Conservation (phyloP, 37 sponge, comb jelly and placozoan species). For the Aplysina aerophoba region DNA sequence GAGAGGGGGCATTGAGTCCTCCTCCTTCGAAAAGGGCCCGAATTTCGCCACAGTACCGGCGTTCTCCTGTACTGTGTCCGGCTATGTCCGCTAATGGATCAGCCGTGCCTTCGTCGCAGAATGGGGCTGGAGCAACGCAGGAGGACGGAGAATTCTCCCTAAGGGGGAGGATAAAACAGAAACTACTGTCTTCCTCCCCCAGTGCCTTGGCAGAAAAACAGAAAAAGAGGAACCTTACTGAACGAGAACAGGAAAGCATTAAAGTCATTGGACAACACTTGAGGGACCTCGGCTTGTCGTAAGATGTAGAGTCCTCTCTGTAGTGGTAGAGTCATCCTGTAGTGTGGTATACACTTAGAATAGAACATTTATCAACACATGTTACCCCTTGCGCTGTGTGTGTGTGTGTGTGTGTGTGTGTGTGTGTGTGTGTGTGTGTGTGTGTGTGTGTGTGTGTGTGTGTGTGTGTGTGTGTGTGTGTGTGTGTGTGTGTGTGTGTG, state of each 20-base stretch:
- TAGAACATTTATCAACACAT: background rate
- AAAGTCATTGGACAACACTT: constrained; percentile 96
- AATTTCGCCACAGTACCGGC: constrained; percentile 30
- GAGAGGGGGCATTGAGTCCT: constrained; percentile 85
- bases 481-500: background rate
- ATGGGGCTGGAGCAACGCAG: background rate
- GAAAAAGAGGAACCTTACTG: constrained; percentile 11
- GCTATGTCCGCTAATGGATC: constrained; percentile 23
- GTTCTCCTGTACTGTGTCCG: background rate
- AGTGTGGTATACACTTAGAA: background rate
- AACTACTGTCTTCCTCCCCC: background rate
- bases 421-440: background rate
- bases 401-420: background rate
- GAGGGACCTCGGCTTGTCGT: constrained; percentile 85
- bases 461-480: constrained; percentile 29
- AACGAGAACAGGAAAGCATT: constrained; percentile 70
- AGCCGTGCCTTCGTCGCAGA: background rate
- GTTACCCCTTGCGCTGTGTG: background rate
- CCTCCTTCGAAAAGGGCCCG: constrained; percentile 86
- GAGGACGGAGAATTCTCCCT: background rate
- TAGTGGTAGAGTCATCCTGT: background rate
- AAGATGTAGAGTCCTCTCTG: constrained; percentile 38
- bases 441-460: constrained; percentile 42
- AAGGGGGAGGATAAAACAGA: constrained; percentile 8
- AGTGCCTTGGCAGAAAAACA: background rate